Base-by-base conservation (phyloP, 2,888 invertebrate species). In the Plagodis pulveraria region DNA sequence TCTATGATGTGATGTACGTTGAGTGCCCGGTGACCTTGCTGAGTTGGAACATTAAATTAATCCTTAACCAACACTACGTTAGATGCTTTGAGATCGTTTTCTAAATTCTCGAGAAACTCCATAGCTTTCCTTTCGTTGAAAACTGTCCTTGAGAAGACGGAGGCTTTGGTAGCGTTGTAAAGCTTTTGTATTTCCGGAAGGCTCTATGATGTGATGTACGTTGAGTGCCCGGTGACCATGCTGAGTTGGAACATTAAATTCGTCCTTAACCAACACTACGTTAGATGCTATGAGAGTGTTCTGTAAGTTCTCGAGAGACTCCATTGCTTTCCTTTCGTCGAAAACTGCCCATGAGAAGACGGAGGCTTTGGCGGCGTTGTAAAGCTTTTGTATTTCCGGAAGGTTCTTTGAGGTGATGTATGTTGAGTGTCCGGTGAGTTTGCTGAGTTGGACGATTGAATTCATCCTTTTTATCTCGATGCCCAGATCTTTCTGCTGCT, bases 391-490 rank as follows among this genome's bases (percentile, higher is more conserved):
- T 6, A 88, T 74, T 9, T 67, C 50, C 4, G 72, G 42, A 6
- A 47, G 12, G 6, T 8, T 36, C 57, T 71, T 69, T 2, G 58
- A 9, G 11, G 6, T 5, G 2, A 10, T 35, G 60, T 78, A 83
- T 5, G 46, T 44, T 0, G 48, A 42, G 44, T 77, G 70, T 41
- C 65, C 69, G 2, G 78, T 50, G 11, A 89, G 73, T 62, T 74
- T 78, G 7, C 74, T 73, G 10, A 89, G 67, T 59, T 86, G 83
- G 40, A 85, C 68, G 9, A 85, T 80, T 5, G 81, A 70, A 59
- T 84, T 78, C 66, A 85, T 61, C 0, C 91, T 83, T 59, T 80
- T 81, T 40, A 90, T 73, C 68, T 91, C 91, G 54, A 76, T 77
- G 6, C 66, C 65, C 6, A 89, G 76, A 58, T 91, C 90, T 9